These are phyloP conservation scores for Brotula barbata DNA, from an alignment of 2,797 vertebrate genomes.

Conservation along the genomic window DNA sequence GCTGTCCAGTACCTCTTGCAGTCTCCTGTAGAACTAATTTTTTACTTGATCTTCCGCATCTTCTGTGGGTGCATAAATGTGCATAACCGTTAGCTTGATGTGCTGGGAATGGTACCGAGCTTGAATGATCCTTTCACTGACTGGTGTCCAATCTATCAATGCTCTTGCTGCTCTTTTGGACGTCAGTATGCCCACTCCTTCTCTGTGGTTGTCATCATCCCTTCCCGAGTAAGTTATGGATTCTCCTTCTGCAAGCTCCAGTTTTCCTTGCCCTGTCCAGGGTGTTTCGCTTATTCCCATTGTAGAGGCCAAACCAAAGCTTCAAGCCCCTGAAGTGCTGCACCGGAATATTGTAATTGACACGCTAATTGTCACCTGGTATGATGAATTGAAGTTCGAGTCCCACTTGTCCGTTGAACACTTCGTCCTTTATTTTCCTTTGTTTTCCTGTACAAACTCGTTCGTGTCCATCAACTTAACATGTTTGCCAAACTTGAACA, in stretches of 20 bases:
- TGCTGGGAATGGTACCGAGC: conserved; percentile 12
- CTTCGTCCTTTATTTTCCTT: no score
- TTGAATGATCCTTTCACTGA: conserved; percentile 7
- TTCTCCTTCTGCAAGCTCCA: conserved; percentile 6
- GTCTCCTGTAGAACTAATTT: background rate
- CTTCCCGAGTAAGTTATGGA: conserved; percentile 6
- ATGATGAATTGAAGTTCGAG: no score
- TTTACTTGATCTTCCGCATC: background rate
- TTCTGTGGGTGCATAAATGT: background rate
- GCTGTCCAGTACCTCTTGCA: background rate
- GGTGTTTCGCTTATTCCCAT: conserved; percentile 9
- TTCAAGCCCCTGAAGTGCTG: no score
- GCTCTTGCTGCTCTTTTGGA: conserved; percentile 1
- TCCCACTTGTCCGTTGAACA: no score
- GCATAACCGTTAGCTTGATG: background rate
- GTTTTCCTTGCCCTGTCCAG: conserved; percentile 13
- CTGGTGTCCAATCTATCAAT: background rate
- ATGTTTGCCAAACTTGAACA: no score
- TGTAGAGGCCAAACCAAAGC: no score
- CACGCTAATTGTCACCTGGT: no score
- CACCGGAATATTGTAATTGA: no score
- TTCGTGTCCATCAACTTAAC: no score
- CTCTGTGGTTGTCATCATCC: conserved; percentile 7
- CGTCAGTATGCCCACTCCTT: conserved; percentile 7
- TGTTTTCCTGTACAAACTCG: no score